Evolutionary conservation across 2,797 vertebrate genomes (phyloP).

Genomic region (Myoxocephalus aenaeus): DNA sequence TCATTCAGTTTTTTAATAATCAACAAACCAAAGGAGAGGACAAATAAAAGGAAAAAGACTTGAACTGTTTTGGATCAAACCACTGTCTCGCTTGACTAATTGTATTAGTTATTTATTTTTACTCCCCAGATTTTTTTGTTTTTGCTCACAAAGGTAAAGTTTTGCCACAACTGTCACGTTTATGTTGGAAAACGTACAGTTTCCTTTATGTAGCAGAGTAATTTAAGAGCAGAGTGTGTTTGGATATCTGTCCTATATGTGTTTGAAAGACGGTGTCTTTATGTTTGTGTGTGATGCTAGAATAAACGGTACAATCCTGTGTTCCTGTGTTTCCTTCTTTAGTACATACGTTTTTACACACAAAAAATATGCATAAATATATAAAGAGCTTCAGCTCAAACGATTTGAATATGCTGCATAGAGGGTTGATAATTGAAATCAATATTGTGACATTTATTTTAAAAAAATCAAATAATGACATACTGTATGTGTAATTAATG

Average conservation of each 20-base stretch:
- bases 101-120: constrained; percentile 78
- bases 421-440: neutral
- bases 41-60: constrained; percentile 68
- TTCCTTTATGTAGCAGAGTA: constrained; percentile 50
- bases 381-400: neutral
- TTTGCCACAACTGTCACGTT: constrained; percentile 44
- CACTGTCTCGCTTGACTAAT: constrained; percentile 80
- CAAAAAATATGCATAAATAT: neutral
- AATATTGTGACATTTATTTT: neutral
- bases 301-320: constrained; percentile 51
- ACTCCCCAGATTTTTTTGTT: constrained; percentile 43
- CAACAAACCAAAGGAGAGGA: constrained; percentile 14
- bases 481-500: neutral
- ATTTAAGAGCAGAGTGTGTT: constrained; percentile 63
- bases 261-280: constrained; percentile 47
- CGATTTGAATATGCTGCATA: neutral
- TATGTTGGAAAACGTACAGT: constrained; percentile 11
- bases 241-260: constrained; percentile 42
- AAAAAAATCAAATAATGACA: neutral
- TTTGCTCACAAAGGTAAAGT: constrained; percentile 25
- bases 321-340: neutral
- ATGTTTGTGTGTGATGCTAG: constrained; percentile 49
- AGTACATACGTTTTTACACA: too few relatives aligned
- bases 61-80: constrained; percentile 86
- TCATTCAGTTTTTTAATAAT: constrained; percentile 29